phyloP scores from a whole-genome alignment of 2,113 vertebrate species.

The Cavia porcellus region DNA sequence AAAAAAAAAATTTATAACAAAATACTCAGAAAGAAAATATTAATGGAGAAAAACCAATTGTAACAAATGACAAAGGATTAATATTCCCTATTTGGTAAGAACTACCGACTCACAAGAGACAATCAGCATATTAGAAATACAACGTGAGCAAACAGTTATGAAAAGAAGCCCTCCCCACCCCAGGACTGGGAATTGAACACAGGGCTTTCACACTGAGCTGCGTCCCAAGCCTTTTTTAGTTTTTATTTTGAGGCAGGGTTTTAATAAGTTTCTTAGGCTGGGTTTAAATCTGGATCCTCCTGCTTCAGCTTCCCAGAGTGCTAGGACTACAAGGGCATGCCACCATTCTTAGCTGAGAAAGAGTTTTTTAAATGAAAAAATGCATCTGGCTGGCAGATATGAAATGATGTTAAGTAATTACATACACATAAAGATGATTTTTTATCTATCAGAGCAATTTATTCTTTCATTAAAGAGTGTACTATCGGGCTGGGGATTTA shows the following conservation, averaged over 20 bases:
- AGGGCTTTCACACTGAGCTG: background rate
- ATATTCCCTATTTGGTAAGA: conserved; percentile 22
- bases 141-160: background rate
- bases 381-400: background rate
- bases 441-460: background rate
- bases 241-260: background rate
- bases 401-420: background rate
- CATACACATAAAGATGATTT: background rate
- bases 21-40: conserved; percentile 45
- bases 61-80: conserved; percentile 40
- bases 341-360: background rate
- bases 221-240: background rate
- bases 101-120: background rate
- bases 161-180: background rate
- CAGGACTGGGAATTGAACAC: background rate
- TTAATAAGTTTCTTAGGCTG: background rate
- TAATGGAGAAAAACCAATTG: background rate
- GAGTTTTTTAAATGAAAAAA: conserved; percentile 21
- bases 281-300: background rate
- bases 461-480: conserved; percentile 55
- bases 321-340: background rate
- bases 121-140: background rate
- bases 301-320: background rate
- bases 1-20: background rate
- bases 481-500: background rate